These are phyloP conservation scores for Sialia sialis DNA, from an alignment of 2,113 vertebrate genomes.

Conservation along the genomic window DNA sequence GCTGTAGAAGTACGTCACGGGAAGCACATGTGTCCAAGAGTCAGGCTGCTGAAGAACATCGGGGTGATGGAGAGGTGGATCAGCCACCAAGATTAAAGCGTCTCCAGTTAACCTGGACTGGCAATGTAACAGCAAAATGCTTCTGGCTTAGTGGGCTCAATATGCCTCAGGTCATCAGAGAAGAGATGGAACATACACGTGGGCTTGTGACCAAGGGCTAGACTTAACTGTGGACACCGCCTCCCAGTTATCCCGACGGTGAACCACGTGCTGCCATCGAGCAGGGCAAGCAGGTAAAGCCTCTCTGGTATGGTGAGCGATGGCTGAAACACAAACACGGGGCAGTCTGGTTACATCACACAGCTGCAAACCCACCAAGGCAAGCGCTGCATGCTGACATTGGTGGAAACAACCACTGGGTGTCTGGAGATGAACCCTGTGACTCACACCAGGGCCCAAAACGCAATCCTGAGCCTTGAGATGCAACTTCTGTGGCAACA, in stretches of 20 bases:
- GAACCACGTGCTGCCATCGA: accelerated
- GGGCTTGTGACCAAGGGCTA: not conserved
- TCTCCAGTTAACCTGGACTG: not conserved
- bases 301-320: not conserved
- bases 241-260: no score
- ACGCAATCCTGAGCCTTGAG: not conserved
- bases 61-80: accelerated
- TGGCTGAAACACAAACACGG: no score
- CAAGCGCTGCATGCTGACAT: accelerated
- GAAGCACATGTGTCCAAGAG: no score
- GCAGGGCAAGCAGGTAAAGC: not conserved
- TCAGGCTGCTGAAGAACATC: not conserved
- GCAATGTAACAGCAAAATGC: not conserved
- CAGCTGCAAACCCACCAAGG: not conserved
- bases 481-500: not conserved
- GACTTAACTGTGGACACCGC: not conserved
- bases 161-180: not conserved
- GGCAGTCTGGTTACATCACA: no score
- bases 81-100: not conserved
- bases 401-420: not conserved
- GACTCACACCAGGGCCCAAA: not conserved
- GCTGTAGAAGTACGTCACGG: not conserved
- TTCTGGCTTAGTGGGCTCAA: not conserved
- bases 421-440: not conserved
- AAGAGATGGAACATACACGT: not conserved